Percentiles rank a stretch among this genome's conserved stretches.
phyloP scores from a whole-genome alignment of 92 coral and sea anemone species.

The Isaurus tuberculatus region DNA sequence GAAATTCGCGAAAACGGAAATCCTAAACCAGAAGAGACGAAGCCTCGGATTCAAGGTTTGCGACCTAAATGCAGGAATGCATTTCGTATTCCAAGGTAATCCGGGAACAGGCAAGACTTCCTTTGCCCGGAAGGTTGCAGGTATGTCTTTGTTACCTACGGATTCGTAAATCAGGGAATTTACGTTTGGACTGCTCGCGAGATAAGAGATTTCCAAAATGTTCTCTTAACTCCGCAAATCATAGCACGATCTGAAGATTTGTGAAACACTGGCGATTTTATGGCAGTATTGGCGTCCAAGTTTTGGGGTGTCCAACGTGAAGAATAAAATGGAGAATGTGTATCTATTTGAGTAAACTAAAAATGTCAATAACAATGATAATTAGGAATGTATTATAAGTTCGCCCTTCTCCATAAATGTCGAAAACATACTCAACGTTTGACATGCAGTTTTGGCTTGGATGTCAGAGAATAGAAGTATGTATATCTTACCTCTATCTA shows the following conservation, averaged over 20 bases:
- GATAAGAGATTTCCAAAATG: not conserved
- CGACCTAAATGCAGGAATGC: not conserved
- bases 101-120: constrained; percentile 63
- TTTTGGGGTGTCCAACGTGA: not conserved
- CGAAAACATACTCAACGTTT: not conserved
- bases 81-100: constrained; percentile 58
- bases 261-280: not conserved
- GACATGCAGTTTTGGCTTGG: not conserved
- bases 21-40: constrained; percentile 45
- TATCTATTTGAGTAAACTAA: not conserved
- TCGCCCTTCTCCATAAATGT: not conserved
- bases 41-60: constrained; percentile 33
- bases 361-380: not conserved
- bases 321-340: not conserved
- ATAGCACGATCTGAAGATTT: not conserved
- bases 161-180: not conserved
- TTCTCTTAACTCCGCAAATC: not conserved
- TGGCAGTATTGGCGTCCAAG: not conserved
- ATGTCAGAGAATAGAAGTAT: not conserved
- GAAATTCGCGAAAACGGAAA: constrained; percentile 49
- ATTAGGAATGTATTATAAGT: not conserved
- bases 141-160: constrained; percentile 15
- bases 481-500: not conserved
- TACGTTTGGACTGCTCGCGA: not conserved
- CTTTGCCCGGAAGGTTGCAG: constrained; percentile 60